Percentiles rank a stretch among this genome's conserved stretches.
phyloP scores from a whole-genome alignment of 2,797 vertebrate genomes.

The Furcifer pardalis region DNA sequence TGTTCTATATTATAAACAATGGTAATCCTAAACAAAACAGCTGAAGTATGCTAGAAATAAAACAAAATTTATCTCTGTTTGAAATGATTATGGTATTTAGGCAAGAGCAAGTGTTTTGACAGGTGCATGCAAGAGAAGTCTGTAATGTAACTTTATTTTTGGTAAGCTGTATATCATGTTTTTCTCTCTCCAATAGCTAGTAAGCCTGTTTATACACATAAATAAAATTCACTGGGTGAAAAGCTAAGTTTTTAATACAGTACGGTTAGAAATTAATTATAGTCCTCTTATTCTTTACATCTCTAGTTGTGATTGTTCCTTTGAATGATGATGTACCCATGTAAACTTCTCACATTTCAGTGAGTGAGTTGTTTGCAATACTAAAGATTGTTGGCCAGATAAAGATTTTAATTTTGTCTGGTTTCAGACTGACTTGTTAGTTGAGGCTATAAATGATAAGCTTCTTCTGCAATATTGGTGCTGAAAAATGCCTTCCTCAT shows the following conservation, averaged over 20 bases:
- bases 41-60: slow-evolving; percentile 11
- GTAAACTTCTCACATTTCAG: background rate
- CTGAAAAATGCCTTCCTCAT: background rate
- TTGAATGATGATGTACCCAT: background rate
- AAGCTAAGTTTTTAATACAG: background rate
- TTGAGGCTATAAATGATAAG: background rate
- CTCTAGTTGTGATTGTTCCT: background rate
- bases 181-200: background rate
- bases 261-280: background rate
- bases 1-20: background rate
- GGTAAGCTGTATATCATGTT: background rate
- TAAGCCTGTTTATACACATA: too few species aligned
- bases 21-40: slow-evolving; percentile 6
- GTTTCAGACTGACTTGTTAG: background rate
- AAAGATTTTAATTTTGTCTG: background rate
- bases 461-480: background rate
- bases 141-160: background rate
- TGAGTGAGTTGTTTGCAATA: background rate
- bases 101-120: background rate
- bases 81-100: slow-evolving; percentile 9
- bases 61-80: background rate
- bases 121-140: slow-evolving; percentile 2
- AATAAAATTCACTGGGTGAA: too few species aligned
- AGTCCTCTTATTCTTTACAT: background rate
- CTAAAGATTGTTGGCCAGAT: background rate